Conservation (phyloP, 2,888 invertebrate species). For the Neoascia interrupta region DNA sequence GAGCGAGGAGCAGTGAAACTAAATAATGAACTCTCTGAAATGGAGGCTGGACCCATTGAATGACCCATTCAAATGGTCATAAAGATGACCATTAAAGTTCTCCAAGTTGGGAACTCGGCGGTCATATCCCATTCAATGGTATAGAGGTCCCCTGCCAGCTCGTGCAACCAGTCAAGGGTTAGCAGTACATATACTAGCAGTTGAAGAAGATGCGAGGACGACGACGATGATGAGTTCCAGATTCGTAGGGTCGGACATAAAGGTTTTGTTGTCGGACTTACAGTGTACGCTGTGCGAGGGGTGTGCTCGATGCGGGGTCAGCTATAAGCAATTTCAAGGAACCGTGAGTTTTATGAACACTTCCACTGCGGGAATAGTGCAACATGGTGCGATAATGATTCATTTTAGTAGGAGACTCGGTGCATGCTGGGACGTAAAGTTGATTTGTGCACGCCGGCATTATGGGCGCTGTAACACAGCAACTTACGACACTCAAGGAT, state of each 20-base stretch:
- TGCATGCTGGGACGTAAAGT: constrained; percentile 42
- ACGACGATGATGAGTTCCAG: constrained; percentile 55
- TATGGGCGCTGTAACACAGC: constrained; percentile 11
- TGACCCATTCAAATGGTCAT: constrained; percentile 70
- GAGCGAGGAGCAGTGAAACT: constrained; percentile 34
- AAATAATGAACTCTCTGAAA: constrained; percentile 68
- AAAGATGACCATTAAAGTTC: constrained; percentile 70
- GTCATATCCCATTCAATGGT: constrained; percentile 42
- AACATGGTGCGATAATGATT: constrained; percentile 67
- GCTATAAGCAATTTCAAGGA: constrained; percentile 52
- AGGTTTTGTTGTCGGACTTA: constrained; percentile 38
- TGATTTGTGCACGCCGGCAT: constrained; percentile 45
- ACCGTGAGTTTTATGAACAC: constrained; percentile 61
- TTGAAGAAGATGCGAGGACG: constrained; percentile 57
- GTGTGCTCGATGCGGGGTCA: constrained; percentile 37
- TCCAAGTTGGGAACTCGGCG: constrained; percentile 61
- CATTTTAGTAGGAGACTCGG: constrained; percentile 53
- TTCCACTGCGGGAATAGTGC: constrained; percentile 55
- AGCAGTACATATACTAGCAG: too few species aligned
- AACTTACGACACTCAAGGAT: too few species aligned
- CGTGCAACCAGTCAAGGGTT: constrained; percentile 33
- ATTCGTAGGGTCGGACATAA: constrained; percentile 50
- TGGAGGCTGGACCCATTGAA: constrained; percentile 68
- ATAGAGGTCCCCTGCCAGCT: background rate
- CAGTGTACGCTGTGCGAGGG: constrained; percentile 21